phyloP scores from a whole-genome alignment of 2,888 invertebrate genomes.

The Eupithecia pulchellata region DNA sequence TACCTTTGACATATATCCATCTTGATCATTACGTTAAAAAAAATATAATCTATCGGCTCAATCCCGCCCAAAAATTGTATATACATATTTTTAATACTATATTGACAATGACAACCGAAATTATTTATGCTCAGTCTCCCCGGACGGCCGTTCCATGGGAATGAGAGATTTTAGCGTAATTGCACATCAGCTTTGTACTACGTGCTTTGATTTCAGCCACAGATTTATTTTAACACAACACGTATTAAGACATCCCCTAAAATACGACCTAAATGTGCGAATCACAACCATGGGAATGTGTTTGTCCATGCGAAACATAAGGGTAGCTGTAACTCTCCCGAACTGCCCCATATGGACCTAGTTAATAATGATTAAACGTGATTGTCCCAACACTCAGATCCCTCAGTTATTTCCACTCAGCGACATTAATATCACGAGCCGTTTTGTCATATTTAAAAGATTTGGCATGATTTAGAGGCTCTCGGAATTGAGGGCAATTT shows the following conservation, averaged over 20 bases:
- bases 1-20: no score
- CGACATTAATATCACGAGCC: slow-evolving; percentile 24
- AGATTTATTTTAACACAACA: not conserved
- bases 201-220: not conserved
- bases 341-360: slow-evolving; percentile 18
- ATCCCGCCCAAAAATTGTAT: no score
- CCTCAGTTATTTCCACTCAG: slow-evolving; percentile 28
- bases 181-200: no score
- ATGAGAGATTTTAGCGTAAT: no score
- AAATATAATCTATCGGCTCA: no score
- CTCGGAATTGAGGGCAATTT: slow-evolving; percentile 45
- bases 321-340: slow-evolving; percentile 27
- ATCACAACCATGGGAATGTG: not conserved
- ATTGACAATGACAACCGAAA: no score
- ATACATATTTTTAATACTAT: no score
- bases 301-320: slow-evolving; percentile 13
- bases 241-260: not conserved
- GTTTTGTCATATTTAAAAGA: slow-evolving; percentile 34
- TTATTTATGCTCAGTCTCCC: no score
- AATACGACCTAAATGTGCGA: not conserved
- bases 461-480: slow-evolving; percentile 35
- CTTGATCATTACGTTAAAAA: no score
- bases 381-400: slow-evolving; percentile 31
- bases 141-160: no score
- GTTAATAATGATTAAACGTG: slow-evolving; percentile 34